Evolutionary conservation across 2,113 vertebrate genomes (phyloP).

Genomic region (Mustela nigripes): DNA sequence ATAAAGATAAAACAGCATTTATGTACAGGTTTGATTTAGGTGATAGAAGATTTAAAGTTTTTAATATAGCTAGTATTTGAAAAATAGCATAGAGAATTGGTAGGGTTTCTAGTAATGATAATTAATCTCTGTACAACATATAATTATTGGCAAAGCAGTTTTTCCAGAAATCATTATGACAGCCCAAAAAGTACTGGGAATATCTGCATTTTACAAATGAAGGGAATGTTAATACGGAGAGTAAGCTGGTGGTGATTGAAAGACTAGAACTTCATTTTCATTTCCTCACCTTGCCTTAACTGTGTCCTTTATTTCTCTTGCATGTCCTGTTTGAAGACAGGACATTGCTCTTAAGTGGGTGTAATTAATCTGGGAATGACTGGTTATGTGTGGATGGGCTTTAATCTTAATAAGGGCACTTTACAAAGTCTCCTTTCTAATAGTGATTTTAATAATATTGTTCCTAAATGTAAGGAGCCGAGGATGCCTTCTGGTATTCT

Average conservation of each 20-base stretch:
- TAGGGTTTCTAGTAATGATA: background rate
- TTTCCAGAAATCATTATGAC: background rate
- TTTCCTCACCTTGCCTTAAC: background rate
- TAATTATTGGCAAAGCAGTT: background rate
- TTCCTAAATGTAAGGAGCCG: background rate
- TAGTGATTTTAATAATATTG: constrained; percentile 44
- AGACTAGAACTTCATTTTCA: background rate
- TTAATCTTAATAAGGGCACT: background rate
- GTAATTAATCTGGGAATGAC: constrained; percentile 33
- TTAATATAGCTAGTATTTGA: background rate
- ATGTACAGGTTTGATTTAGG: background rate
- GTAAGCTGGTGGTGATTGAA: background rate
- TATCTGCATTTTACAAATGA: background rate
- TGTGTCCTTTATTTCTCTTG: background rate
- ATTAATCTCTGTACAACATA: background rate
- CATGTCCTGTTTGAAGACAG: background rate
- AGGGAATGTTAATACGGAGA: background rate
- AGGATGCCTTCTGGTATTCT: background rate
- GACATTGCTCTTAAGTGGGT: background rate
- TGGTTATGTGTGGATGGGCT: background rate
- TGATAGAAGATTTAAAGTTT: background rate
- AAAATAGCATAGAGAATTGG: background rate
- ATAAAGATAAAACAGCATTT: background rate
- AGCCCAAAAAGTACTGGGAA: background rate
- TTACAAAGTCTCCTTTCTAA: constrained; percentile 1